Base-by-base conservation (phyloP, 1,140 invertebrate genomes). In the Mesaphorura yosii region DNA sequence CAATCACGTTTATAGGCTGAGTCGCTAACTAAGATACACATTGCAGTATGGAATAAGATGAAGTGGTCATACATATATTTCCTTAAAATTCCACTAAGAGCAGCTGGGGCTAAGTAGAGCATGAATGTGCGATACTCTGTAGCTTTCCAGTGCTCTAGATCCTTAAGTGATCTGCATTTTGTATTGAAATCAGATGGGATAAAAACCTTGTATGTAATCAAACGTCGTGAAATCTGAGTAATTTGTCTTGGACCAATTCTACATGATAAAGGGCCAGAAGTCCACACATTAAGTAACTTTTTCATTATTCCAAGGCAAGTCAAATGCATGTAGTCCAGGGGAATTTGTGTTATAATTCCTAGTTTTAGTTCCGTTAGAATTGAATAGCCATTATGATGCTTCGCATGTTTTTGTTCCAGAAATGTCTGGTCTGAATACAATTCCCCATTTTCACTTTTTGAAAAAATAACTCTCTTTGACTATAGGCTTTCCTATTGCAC, bases 81-180 rank as follows among this genome's bases (percentile, higher is more conserved):
- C 41, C 38, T 17, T 55, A 72, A 29, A 42, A 64, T 59, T 42
- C 62, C 53, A 57, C 63, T 65, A 37, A 72, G 56, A 26, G 67
- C 64, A 34, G 69, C 54, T 39, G 67, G 64, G 20, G 69, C 71
- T 23, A 65, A 64, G 60, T 73, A 74, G 6, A 72, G 52, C 25
- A 74, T 46, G 66, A 74, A 73, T 40, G 65, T 63, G 20, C 72
- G 58, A 64, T 70, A 70, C 59, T 74, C 71, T 27, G 70, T 74
- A 7, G 70, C 71, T 64, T 74, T 74, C 68, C 68, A 73, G 14
- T 59, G 25, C 5, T 66, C 58, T 23, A 69, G 17, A 28, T 70
- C 65, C 7, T 42, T 41, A 15, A 70, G 46, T 26, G 57, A 45
- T 29, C 68, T 39, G 17, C 64, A 64, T 48, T 67, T 66, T 53